These are phyloP conservation scores for Hylomyscus alleni DNA, from an alignment of 2,797 vertebrate species.

Conservation along the genomic window DNA sequence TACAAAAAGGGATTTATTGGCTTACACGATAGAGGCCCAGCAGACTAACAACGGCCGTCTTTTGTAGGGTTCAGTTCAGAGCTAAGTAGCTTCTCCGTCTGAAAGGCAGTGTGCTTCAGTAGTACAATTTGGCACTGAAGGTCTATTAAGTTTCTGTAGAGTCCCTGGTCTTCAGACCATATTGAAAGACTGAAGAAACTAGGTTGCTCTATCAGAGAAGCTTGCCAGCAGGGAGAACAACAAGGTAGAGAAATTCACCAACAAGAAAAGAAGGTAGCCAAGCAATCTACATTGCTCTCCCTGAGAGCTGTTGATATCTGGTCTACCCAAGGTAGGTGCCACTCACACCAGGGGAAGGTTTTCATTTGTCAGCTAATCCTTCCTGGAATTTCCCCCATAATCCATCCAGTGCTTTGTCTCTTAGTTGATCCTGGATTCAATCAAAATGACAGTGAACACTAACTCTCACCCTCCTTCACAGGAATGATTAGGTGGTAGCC, in stretches of 20 bases:
- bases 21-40: neutral
- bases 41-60: neutral
- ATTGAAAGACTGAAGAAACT: neutral
- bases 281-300: neutral
- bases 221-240: neutral
- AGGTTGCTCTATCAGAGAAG: neutral
- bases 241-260: neutral
- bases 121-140: neutral
- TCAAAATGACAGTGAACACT: neutral
- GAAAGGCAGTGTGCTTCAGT: neutral
- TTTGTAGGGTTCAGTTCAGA: neutral
- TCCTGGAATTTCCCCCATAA: too few relatives aligned
- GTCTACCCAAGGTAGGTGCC: neutral
- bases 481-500: neutral
- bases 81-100: too few relatives aligned
- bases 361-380: neutral
- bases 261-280: neutral
- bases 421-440: neutral
- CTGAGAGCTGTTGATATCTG: neutral
- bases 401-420: neutral
- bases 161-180: neutral
- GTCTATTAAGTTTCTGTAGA: neutral
- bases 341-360: neutral
- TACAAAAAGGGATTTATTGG: neutral
- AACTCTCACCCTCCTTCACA: neutral